Conservation (phyloP, 2,113 vertebrate species). For the Ciconia maguari region DNA sequence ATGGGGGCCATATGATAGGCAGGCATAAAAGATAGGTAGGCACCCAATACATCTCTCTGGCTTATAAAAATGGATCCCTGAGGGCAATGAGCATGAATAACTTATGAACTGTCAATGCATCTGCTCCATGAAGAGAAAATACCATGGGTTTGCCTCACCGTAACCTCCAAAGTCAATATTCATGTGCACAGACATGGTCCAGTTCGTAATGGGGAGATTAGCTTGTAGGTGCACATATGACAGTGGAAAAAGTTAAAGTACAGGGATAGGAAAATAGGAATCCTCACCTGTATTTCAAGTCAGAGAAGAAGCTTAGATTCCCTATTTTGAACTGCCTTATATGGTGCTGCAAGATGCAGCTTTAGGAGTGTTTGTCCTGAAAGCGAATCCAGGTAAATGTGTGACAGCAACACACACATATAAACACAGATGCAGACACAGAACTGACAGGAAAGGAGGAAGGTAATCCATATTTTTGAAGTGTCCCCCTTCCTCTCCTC, state of each 20-base stretch:
- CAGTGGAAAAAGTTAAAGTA: neutral
- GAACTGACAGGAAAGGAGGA: neutral
- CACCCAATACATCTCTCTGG: constrained; percentile 14
- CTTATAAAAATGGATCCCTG: constrained; percentile 31
- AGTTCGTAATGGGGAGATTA: neutral
- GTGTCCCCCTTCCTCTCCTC: neutral
- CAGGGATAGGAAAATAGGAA: neutral
- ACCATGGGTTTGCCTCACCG: neutral
- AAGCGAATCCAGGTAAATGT: neutral
- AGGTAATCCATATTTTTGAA: neutral
- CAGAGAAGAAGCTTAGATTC: neutral
- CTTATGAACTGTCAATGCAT: constrained; percentile 3
- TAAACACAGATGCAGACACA: neutral
- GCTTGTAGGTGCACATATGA: neutral
- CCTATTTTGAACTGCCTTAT: neutral
- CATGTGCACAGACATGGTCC: neutral
- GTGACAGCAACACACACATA: neutral
- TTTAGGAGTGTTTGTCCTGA: neutral
- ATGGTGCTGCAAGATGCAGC: neutral
- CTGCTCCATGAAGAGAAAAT: constrained; percentile 11
- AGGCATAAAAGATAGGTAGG: neutral
- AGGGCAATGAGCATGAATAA: constrained; percentile 40
- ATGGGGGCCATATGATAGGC: neutral
- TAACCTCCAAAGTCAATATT: neutral
- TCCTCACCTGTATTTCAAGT: neutral